Percentiles rank a stretch among this genome's conserved stretches.
Evolutionary conservation across 2,888 invertebrate genomes (phyloP).

Genomic region (Brachypalpus laphriformis): DNA sequence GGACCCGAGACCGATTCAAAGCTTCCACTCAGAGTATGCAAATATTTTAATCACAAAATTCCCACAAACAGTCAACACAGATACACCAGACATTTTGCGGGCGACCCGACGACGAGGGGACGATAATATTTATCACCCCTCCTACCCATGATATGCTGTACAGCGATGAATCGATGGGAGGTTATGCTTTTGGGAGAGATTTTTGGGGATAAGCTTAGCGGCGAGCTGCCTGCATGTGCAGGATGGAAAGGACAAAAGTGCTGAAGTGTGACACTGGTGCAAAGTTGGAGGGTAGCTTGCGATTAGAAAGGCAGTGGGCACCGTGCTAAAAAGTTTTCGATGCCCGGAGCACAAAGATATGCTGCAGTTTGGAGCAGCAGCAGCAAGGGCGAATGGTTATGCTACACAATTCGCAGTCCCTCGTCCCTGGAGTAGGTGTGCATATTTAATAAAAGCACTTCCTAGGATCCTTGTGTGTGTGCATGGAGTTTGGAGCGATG

Average conservation of each 20-base stretch:
- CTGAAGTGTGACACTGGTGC: conserved; percentile 71
- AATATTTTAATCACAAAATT: conserved; percentile 73
- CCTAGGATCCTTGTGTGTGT: conserved; percentile 31
- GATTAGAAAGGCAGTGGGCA: conserved; percentile 60
- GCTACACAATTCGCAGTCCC: conserved; percentile 57
- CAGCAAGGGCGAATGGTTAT: conserved; percentile 29
- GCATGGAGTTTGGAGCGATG: conserved; percentile 21
- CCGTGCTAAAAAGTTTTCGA: conserved; percentile 53
- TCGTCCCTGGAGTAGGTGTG: conserved; percentile 62
- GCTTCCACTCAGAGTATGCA: conserved; percentile 69
- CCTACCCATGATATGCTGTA: not conserved
- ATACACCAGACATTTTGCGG: conserved; percentile 62
- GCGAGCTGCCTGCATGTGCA: conserved; percentile 16
- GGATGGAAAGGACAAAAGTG: conserved; percentile 64
- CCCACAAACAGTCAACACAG: conserved; percentile 72
- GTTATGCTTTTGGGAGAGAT: not conserved
- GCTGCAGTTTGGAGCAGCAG: conserved; percentile 44
- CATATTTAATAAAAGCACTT: conserved; percentile 72
- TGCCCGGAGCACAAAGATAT: conserved; percentile 66
- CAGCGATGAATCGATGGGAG: conserved; percentile 20
- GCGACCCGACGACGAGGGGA: not conserved
- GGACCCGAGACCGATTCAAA: conserved; percentile 55
- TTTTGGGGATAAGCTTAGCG: conserved; percentile 47
- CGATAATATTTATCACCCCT: conserved; percentile 53
- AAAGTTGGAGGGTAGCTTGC: conserved; percentile 35